Conservation (phyloP, 1,140 invertebrate genomes). For the Himalopsyche phryganea region DNA sequence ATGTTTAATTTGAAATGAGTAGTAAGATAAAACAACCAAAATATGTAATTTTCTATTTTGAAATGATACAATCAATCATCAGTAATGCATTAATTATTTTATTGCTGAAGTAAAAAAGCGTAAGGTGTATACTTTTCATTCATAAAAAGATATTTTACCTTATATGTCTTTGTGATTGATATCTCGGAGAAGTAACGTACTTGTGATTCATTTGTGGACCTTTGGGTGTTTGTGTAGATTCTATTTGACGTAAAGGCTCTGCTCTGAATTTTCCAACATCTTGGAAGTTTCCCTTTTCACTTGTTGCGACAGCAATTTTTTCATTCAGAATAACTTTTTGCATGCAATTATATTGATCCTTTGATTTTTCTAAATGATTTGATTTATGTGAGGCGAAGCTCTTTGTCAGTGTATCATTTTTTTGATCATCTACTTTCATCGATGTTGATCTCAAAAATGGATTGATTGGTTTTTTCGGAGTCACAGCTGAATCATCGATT, state of each 20-base stretch:
- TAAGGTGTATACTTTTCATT: too few species aligned
- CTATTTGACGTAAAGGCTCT: conserved; percentile 5
- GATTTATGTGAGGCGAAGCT: conserved; percentile 1
- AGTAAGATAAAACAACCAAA: too few species aligned
- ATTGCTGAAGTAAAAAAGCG: too few species aligned
- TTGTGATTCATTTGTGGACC: too few species aligned
- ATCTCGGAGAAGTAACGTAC: too few species aligned
- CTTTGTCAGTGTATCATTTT: conserved; percentile 4
- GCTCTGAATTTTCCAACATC: conserved; percentile 12
- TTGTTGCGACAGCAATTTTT: conserved; percentile 5
- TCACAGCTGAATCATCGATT: conserved; percentile 9
- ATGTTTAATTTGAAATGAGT: too few species aligned
- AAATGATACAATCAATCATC: too few species aligned
- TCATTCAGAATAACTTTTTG: conserved; percentile 11
- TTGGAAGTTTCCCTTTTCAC: conserved; percentile 17
- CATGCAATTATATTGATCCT: conserved; percentile 9
- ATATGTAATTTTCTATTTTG: too few species aligned
- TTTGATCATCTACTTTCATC: conserved; percentile 19
- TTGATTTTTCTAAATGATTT: conserved; percentile 3
- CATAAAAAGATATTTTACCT: too few species aligned
- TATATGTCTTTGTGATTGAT: too few species aligned
- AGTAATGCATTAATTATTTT: too few species aligned
- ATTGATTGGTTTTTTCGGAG: conserved; percentile 21
- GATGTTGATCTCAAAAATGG: conserved; percentile 26
- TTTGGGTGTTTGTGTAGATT: too few species aligned